Percentiles rank a stretch among this genome's conserved stretches.
These are phyloP conservation scores for Epinotia demarniana DNA, from an alignment of 2,888 invertebrate species.

Conservation along the genomic window DNA sequence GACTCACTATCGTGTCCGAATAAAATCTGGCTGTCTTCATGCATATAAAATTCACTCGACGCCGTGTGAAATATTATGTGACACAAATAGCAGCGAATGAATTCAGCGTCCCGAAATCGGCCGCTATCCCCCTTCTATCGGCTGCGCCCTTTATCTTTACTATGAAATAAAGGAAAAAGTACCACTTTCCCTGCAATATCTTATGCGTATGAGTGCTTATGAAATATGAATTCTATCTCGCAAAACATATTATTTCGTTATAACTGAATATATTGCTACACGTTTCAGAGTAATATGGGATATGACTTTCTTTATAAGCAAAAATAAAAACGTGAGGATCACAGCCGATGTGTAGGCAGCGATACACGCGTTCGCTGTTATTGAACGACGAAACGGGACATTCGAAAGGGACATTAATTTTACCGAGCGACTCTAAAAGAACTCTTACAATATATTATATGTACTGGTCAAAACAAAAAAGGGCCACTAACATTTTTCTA, in stretches of 20 bases:
- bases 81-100: slow-evolving; percentile 73
- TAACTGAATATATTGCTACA: slow-evolving; percentile 78
- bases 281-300: slow-evolving; percentile 67
- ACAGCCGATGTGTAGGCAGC: slow-evolving; percentile 50
- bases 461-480: no score
- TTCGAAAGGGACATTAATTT: neutral
- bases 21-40: slow-evolving; percentile 71
- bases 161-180: slow-evolving; percentile 76
- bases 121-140: slow-evolving; percentile 70
- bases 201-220: slow-evolving; percentile 79
- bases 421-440: neutral
- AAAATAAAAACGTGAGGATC: slow-evolving; percentile 61
- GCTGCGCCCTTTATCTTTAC: slow-evolving; percentile 75
- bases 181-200: slow-evolving; percentile 75
- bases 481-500: no score
- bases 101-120: slow-evolving; percentile 67
- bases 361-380: slow-evolving; percentile 9
- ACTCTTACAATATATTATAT: no score
- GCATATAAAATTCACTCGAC: slow-evolving; percentile 74
- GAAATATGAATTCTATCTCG: slow-evolving; percentile 83
- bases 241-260: slow-evolving; percentile 82
- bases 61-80: slow-evolving; percentile 73
- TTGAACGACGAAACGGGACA: slow-evolving; percentile 11
- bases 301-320: slow-evolving; percentile 66
- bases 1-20: slow-evolving; percentile 63